These are phyloP conservation scores for Cichlasoma orientale DNA, from an alignment of 2,797 vertebrate species.

Conservation along the genomic window DNA sequence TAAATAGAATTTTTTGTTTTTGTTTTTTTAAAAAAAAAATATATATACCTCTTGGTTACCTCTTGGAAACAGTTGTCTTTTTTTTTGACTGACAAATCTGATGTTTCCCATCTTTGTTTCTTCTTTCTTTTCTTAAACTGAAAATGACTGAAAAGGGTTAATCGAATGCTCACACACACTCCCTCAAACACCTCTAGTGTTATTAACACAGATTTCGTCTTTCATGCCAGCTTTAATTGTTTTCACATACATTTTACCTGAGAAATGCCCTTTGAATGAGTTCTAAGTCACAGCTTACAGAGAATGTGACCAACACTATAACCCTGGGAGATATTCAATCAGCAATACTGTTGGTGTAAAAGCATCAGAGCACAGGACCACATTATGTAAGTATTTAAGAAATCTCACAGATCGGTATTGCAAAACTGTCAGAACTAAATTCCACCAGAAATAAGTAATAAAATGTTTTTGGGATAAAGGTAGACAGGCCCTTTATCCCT, in stretches of 20 bases:
- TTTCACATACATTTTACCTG: background rate
- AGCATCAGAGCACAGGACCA: background rate
- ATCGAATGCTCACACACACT: background rate
- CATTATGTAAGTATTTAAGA: too few species aligned
- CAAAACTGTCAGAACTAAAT: background rate
- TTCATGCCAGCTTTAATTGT: background rate
- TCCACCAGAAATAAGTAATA: background rate
- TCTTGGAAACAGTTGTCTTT: background rate
- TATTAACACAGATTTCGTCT: background rate
- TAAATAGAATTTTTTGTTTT: conserved; percentile 39
- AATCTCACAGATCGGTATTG: too few species aligned
- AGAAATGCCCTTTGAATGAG: background rate
- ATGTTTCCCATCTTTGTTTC: background rate
- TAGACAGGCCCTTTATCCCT: background rate
- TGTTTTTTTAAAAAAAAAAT: conserved; percentile 5
- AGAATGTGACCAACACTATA: background rate
- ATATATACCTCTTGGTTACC: background rate
- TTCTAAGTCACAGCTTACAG: background rate
- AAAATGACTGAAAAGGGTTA: too few species aligned
- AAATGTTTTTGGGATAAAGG: background rate
- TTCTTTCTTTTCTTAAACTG: background rate
- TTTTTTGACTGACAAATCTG: background rate
- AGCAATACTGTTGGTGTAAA: background rate
- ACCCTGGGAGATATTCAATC: background rate
- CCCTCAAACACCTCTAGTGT: background rate